Conservation (phyloP, 2,797 vertebrate species). For the Meda fulgida region DNA sequence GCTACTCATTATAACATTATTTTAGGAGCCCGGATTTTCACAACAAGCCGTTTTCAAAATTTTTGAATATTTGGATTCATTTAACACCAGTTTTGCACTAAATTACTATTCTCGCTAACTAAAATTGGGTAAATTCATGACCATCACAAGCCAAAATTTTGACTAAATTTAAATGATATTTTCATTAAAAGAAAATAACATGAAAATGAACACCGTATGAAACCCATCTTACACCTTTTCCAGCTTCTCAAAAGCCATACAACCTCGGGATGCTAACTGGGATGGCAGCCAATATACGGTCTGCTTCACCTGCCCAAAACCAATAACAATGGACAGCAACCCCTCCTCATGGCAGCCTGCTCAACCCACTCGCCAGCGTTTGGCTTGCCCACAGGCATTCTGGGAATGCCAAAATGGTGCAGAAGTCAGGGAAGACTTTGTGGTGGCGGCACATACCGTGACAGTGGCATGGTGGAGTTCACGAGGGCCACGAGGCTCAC, state of each 20-base stretch:
- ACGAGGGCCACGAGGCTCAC: slow-evolving; percentile 63
- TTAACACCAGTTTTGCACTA: neutral
- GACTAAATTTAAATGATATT: neutral
- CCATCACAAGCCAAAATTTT: neutral
- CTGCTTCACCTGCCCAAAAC: slow-evolving; percentile 65
- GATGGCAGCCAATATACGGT: slow-evolving; percentile 69
- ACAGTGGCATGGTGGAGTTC: slow-evolving; percentile 62
- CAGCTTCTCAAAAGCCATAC: slow-evolving; percentile 73
- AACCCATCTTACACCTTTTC: slow-evolving; percentile 74
- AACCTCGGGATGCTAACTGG: slow-evolving; percentile 74
- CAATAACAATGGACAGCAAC: slow-evolving; percentile 51
- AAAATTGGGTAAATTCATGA: neutral
- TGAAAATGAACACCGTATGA: slow-evolving; percentile 55
- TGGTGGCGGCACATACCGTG: slow-evolving; percentile 73
- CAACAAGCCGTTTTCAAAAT: neutral
- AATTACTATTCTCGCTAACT: neutral
- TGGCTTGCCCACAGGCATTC: slow-evolving; percentile 75
- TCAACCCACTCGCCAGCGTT: slow-evolving; percentile 62
- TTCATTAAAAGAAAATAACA: neutral
- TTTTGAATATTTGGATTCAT: neutral
- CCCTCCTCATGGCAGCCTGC: slow-evolving; percentile 51
- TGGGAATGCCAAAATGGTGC: slow-evolving; percentile 75
- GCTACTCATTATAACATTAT: neutral
- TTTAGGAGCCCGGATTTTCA: neutral
- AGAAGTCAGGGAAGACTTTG: slow-evolving; percentile 61